Evolutionary conservation across 2,113 vertebrate genomes (phyloP).

Genomic region (Tragelaphus buxtoni): DNA sequence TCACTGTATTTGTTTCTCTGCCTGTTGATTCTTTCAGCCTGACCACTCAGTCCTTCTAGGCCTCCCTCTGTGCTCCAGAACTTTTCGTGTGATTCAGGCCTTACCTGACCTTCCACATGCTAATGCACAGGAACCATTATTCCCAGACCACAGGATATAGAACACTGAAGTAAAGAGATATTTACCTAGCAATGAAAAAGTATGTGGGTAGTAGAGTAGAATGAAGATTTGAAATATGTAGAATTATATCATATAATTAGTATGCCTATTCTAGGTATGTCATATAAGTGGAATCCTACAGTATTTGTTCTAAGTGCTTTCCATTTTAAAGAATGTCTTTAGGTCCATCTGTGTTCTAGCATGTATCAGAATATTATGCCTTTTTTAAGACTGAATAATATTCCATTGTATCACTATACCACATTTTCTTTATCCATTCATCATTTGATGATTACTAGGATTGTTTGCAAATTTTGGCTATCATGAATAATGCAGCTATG

Average conservation of each 20-base stretch:
- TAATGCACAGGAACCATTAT: background rate
- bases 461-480: background rate
- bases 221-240: background rate
- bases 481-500: background rate
- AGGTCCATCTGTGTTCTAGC: background rate
- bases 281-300: background rate
- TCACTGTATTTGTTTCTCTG: background rate
- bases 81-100: background rate
- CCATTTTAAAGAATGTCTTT: background rate
- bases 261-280: background rate
- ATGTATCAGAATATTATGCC: background rate
- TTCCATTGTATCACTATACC: background rate
- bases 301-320: background rate
- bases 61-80: background rate
- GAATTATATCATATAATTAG: background rate
- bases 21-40: background rate
- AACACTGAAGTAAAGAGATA: background rate
- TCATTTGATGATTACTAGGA: background rate
- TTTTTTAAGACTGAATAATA: background rate
- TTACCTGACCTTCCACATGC: background rate
- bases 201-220: background rate
- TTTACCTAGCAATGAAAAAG: background rate
- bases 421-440: background rate
- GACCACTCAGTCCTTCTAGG: background rate
- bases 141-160: too few relatives aligned